These are phyloP conservation scores for Hypomesus transpacificus DNA, from an alignment of 2,113 vertebrate species.

Conservation along the genomic window DNA sequence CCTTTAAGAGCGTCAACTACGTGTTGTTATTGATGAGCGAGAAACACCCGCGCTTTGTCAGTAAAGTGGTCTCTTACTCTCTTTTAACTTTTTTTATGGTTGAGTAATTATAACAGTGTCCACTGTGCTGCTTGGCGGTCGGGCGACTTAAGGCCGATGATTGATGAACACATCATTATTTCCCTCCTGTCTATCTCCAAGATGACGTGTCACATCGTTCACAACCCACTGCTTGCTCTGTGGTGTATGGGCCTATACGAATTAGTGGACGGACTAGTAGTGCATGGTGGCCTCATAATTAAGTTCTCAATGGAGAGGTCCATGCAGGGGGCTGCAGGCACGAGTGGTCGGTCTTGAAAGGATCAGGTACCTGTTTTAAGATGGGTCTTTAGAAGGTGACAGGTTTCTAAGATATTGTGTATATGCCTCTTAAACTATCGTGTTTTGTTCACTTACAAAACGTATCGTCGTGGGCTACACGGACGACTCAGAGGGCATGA, in stretches of 20 bases:
- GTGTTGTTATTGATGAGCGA: constrained; percentile 27
- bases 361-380: constrained; percentile 43
- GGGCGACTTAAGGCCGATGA: constrained; percentile 39
- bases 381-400: constrained; percentile 34
- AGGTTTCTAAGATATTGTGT: constrained; percentile 19
- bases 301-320: constrained; percentile 22
- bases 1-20: constrained; percentile 15
- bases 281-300: constrained; percentile 38
- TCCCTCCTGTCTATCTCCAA: constrained; percentile 33
- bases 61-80: constrained; percentile 33
- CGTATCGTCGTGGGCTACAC: too few relatives aligned
- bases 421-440: constrained; percentile 30
- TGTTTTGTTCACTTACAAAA: constrained; percentile 15
- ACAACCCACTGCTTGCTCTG: constrained; percentile 48
- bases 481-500: too few relatives aligned
- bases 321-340: constrained; percentile 10
- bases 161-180: constrained; percentile 49
- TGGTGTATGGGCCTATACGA: constrained; percentile 37
- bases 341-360: constrained; percentile 29
- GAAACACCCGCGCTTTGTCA: constrained; percentile 33
- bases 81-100: constrained; percentile 29
- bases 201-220: constrained; percentile 41
- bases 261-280: constrained; percentile 24
- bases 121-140: constrained; percentile 37
- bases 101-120: constrained; percentile 39